phyloP scores from a whole-genome alignment of 2,797 vertebrate genomes.

The Chanos chanos region DNA sequence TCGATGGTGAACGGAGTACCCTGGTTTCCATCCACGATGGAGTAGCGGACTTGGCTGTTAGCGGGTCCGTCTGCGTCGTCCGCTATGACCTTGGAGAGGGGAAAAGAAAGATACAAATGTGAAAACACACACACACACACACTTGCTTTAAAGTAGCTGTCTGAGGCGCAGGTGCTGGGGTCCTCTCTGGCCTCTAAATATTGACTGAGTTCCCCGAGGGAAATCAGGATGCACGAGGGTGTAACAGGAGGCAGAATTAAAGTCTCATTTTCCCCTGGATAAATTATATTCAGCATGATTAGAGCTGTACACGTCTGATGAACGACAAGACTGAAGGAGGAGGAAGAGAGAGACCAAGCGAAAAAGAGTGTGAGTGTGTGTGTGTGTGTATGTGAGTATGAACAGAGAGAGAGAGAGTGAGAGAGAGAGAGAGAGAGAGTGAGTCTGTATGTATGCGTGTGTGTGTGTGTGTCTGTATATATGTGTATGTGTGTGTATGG shows the following conservation, averaged over 20 bases:
- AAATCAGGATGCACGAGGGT: constrained; percentile 27
- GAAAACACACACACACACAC: constrained; percentile 37
- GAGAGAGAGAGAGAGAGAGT: background rate
- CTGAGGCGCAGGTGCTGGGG: constrained; percentile 1
- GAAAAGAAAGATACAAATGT: constrained; percentile 42
- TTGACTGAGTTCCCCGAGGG: constrained; percentile 20
- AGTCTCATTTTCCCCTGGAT: constrained; percentile 50
- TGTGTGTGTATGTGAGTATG: no score
- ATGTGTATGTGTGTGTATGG: background rate
- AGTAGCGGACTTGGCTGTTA: constrained; percentile 81
- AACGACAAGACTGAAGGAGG: constrained; percentile 30
- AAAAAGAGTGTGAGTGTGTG: no score
- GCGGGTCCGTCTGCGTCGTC: constrained; percentile 92
- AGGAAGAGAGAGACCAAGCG: background rate
- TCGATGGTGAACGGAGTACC: constrained; percentile 92
- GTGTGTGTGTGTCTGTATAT: background rate
- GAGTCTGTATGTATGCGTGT: background rate
- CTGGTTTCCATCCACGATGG: constrained; percentile 89
- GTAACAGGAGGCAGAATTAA: constrained; percentile 46
- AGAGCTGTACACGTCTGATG: constrained; percentile 46
- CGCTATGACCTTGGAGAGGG: constrained; percentile 79
- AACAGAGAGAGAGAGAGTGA: background rate
- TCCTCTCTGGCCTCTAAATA: constrained; percentile 16
- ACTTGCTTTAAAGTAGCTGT: constrained; percentile 22
- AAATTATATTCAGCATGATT: constrained; percentile 55